Evolutionary conservation across 2,888 invertebrate species (phyloP), one percentile per base, ranked within the genome.

Genomic region (Drosophila tripunctata): DNA sequence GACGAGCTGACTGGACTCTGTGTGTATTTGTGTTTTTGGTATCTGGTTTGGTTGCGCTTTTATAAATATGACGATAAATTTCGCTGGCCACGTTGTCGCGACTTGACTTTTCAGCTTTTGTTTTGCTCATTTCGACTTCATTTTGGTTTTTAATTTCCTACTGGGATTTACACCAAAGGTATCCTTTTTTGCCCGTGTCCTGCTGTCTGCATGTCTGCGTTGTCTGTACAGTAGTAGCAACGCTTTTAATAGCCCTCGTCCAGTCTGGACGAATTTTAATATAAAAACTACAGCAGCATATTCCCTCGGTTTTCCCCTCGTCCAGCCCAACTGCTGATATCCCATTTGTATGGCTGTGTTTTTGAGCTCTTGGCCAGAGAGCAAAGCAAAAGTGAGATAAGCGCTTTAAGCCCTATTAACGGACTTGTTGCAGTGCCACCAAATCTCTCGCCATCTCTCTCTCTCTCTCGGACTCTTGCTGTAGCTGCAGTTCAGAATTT

Each of bases 131-230:
- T 85, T 75, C 44, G 57, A 79, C 73, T 81, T 78, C 68, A 81
- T 81, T 85, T 85, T 78, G 87, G 87, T 67, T 85, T 87, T 85
- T 85, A 86, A 86, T 86, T 86, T 86, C 86, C 87, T 87, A 67
- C 71, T 78, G 86, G 86, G 86, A 87, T 83, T 87, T 81, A 68
- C 77, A 66, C 65, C 73, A 85, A 85, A 85, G 83, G 79, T 87
- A 71, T 57, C 58, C 43, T 40, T 56, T 56, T 61, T 65, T 63
- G 22, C 31, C 54, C 22, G 27, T 35, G 24, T 31, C 27, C 27
- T 36, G 54, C 43, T 43, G 52, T 21, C 21, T 21, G 12, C 8
- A 8, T 61, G 79, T 81, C 67, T 68, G 64, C 62, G 4, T 33
- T 21, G 51, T n/a, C n/a, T n/a, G n/a, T n/a, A 38, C 45, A 41